These are phyloP conservation scores for Gymnorhina tibicen DNA, from an alignment of 2,113 vertebrate genomes.

Conservation along the genomic window DNA sequence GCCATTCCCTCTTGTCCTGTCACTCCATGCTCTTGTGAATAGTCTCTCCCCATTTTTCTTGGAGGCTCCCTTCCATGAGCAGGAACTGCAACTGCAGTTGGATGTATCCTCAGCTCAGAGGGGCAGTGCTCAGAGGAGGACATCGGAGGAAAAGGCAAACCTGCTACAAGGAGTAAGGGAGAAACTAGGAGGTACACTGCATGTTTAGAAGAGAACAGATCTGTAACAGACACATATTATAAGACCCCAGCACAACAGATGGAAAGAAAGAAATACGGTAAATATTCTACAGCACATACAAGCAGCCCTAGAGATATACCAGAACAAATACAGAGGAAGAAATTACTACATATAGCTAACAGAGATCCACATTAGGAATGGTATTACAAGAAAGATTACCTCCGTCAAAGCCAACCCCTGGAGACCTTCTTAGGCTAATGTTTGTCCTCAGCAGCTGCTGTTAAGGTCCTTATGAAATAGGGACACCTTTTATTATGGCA, in stretches of 20 bases:
- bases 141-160: not conserved
- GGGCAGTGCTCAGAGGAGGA: not conserved
- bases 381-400: constrained; percentile 50
- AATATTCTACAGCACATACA: not conserved
- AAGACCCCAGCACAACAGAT: not conserved
- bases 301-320: not conserved
- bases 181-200: not conserved
- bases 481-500: not conserved
- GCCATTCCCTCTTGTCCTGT: not conserved
- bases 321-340: constrained; percentile 37
- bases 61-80: not conserved
- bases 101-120: not conserved
- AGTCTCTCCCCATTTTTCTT: not conserved
- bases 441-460: constrained; percentile 36
- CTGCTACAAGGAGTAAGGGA: not conserved
- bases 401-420: not conserved
- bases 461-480: not conserved
- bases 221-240: not conserved
- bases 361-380: constrained; percentile 27
- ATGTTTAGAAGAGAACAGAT: not conserved
- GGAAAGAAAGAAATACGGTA: not conserved
- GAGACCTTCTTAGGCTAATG: constrained; percentile 27
- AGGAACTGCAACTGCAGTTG: not conserved
- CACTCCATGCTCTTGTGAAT: not conserved
- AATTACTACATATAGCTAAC: constrained; percentile 36